Base-by-base conservation (phyloP, 1,140 invertebrate genomes). In the Caenorhabditis briggsae region DNA sequence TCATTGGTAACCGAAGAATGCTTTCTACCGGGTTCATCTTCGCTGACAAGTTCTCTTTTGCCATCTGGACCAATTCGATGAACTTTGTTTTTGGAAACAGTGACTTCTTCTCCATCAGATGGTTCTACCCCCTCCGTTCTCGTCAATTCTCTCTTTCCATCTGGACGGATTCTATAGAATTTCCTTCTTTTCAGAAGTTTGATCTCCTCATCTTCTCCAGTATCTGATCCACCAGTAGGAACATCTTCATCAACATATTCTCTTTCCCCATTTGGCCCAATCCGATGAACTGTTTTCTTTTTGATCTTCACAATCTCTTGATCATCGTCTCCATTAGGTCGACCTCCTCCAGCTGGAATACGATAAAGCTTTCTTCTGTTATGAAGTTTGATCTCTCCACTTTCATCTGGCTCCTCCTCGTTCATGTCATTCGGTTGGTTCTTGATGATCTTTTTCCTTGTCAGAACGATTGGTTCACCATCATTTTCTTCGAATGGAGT, bases 261-360 rank as follows among this genome's bases (percentile, higher is more conserved):
- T 20, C 56, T 16, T 58, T 65, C 23, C 33, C 33, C 61, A 65
- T 65, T 65, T 33, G 61, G 61, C 12, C 61, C 61, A 18, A 65
- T 65, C 12, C 61, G 23, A 33, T 64, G 33, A 33, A 41, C 59
- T 41, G 25, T 64, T 14, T 64, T 64, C 25, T 64, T 64, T 6
- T 20, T 33, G 25, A 74, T 46, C 23, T 74, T 74, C 43, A 74
- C 65, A 46, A 46, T 46, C n/a, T 74, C 65, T 14, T 14, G 18
- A 41, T 41, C 61, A 46, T 11, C 65, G n/a, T 74, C 16, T 46
- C n/a, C n/a, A n/a, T 74, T 43, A 6, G 65, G 65, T 18, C 3
- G 20, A 6, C 20, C n/a, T 50, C 14, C 70, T 11, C 23, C 43
- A 78, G 50, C 64, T 43, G 64, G 12, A 11, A 78, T 50, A 2